Evolutionary conservation across 2,888 invertebrate species (phyloP).

Genomic region (Andrena minutula): DNA sequence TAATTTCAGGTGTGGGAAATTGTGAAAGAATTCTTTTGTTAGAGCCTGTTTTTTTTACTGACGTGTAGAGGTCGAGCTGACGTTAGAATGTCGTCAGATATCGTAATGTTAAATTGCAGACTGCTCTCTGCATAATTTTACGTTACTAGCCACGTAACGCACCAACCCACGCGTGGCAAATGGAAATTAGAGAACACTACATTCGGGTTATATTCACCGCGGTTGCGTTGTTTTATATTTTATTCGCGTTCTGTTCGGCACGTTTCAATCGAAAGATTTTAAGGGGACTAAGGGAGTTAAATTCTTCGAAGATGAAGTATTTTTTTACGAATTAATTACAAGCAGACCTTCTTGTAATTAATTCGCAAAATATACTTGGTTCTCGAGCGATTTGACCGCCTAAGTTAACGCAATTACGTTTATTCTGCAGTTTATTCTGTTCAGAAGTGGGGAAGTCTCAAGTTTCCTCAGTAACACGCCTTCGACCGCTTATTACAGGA

Average conservation of each 20-base stretch:
- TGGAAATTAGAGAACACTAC: neutral
- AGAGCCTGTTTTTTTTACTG: neutral
- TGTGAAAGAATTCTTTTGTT: neutral
- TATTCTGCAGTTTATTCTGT: too few species aligned
- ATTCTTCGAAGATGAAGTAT: too few species aligned
- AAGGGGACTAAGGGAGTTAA: too few species aligned
- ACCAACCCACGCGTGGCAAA: constrained; percentile 21
- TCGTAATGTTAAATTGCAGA: constrained; percentile 11
- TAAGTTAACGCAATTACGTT: too few species aligned
- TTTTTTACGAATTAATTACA: too few species aligned
- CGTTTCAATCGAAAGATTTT: neutral
- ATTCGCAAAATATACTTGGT: too few species aligned
- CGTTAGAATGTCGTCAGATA: neutral
- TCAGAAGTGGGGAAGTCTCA: too few species aligned
- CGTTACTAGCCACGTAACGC: neutral
- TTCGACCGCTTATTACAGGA: neutral
- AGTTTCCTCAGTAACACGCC: neutral
- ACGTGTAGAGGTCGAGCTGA: neutral
- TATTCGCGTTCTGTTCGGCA: neutral
- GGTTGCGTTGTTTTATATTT: neutral
- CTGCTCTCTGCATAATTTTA: neutral
- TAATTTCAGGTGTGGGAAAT: neutral
- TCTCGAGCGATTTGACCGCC: too few species aligned
- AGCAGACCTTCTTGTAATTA: too few species aligned
- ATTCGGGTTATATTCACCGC: neutral